A percentile compares a stretch with the other conserved stretches of the same genome.
Conservation (phyloP, 2,113 vertebrate species). For the Anoura caudifer region DNA sequence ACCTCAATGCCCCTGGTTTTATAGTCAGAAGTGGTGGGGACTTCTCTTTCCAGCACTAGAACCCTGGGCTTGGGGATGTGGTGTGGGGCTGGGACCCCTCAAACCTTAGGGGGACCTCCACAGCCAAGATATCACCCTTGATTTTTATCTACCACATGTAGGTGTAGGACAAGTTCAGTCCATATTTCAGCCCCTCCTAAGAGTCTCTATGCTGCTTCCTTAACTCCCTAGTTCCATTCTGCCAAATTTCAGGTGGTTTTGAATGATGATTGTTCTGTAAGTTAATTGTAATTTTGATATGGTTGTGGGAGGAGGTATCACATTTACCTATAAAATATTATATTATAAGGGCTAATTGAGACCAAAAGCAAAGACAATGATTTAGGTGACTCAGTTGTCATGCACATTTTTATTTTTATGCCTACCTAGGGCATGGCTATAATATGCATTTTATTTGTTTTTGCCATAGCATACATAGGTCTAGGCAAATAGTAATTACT, state of each 20-base stretch:
- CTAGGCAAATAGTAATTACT: background rate
- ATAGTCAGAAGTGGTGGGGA: background rate
- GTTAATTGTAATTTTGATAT: background rate
- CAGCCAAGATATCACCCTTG: background rate
- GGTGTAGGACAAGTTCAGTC: background rate
- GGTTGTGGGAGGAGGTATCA: background rate
- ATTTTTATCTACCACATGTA: background rate
- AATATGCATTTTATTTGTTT: background rate
- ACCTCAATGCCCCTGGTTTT: background rate
- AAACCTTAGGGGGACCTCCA: background rate
- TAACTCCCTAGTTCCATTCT: background rate
- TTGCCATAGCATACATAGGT: background rate
- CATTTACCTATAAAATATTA: background rate
- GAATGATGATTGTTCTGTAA: background rate
- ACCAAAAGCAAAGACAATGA: background rate
- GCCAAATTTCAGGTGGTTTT: background rate
- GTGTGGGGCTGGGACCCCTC: background rate
- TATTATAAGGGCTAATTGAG: background rate
- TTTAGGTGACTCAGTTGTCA: background rate
- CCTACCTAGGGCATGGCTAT: background rate
- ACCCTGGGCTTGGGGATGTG: background rate
- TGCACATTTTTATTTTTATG: slow-evolving; percentile 35
- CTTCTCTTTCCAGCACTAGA: background rate
- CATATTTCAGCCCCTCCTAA: background rate
- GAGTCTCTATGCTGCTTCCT: background rate